phyloP scores from a whole-genome alignment of 1,140 invertebrate species.

The Drosophila rufa region DNA sequence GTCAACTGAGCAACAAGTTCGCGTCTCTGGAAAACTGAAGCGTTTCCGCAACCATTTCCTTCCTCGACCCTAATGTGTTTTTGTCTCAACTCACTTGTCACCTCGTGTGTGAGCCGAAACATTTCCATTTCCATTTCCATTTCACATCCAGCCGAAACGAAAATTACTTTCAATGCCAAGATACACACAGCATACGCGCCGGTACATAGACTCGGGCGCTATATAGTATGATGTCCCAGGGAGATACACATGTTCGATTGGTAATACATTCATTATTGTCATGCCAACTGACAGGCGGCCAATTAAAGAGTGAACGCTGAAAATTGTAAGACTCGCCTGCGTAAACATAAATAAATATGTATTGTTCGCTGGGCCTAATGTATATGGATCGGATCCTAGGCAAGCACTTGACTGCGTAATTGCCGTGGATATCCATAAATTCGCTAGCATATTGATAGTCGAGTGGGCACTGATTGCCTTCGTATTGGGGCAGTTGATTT shows the following conservation, averaged over 20 bases:
- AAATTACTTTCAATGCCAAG: slow-evolving; percentile 68
- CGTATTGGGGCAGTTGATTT: slow-evolving; percentile 25
- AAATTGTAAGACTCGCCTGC: slow-evolving; percentile 64
- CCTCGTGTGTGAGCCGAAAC: slow-evolving; percentile 19
- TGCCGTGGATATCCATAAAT: slow-evolving; percentile 52
- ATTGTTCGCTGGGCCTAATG: slow-evolving; percentile 1
- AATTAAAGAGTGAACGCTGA: slow-evolving; percentile 67
- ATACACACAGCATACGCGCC: slow-evolving; percentile 43
- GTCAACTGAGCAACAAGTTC: slow-evolving; percentile 45
- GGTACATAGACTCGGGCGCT: slow-evolving; percentile 12
- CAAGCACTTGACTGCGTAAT: slow-evolving; percentile 62
- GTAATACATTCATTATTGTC: slow-evolving; percentile 76
- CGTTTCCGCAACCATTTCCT: slow-evolving; percentile 8
- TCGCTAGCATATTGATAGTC: slow-evolving; percentile 24
- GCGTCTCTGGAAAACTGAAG: neutral
- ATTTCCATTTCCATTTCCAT: slow-evolving; percentile 28
- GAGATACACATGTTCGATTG: slow-evolving; percentile 71
- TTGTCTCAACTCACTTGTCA: slow-evolving; percentile 37
- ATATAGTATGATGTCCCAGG: slow-evolving; percentile 6
- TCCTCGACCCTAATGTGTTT: slow-evolving; percentile 22
- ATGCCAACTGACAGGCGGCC: slow-evolving; percentile 81
- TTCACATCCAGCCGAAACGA: slow-evolving; percentile 27
- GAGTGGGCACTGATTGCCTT: slow-evolving; percentile 49
- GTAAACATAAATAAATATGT: slow-evolving; percentile 27
- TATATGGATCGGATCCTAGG: slow-evolving; percentile 15